phyloP scores from a whole-genome alignment of 2,113 vertebrate genomes.

The Ceyx melanurus region DNA sequence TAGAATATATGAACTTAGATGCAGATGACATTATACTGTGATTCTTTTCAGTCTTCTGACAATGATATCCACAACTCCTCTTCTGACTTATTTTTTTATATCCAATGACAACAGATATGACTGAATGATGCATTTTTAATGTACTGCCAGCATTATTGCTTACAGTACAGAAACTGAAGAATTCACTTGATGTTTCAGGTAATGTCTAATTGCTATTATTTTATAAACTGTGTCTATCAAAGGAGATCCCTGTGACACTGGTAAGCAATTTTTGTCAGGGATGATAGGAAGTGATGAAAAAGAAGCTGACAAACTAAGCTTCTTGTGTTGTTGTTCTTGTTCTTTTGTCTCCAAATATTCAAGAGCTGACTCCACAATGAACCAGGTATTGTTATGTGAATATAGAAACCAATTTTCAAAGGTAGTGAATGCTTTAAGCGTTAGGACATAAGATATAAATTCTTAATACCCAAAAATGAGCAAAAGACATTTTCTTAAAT shows the following conservation, averaged over 20 bases:
- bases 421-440: neutral
- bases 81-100: neutral
- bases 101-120: neutral
- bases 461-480: neutral
- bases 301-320: neutral
- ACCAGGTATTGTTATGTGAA: accelerated
- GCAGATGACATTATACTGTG: neutral
- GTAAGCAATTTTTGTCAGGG: neutral
- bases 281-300: neutral
- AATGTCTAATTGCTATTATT: neutral
- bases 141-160: neutral
- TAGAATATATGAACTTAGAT: neutral
- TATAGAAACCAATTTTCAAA: neutral
- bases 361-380: neutral
- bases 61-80: neutral
- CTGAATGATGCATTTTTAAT: neutral
- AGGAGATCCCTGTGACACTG: neutral
- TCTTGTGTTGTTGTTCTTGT: neutral
- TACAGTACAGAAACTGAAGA: neutral
- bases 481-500: neutral
- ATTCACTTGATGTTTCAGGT: neutral
- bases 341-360: slow-evolving; percentile 4
- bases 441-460: neutral
- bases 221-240: neutral
- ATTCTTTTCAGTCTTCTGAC: neutral